Evolutionary conservation across 1,140 invertebrate species (phyloP).

Genomic region (Micrasema longulum): DNA sequence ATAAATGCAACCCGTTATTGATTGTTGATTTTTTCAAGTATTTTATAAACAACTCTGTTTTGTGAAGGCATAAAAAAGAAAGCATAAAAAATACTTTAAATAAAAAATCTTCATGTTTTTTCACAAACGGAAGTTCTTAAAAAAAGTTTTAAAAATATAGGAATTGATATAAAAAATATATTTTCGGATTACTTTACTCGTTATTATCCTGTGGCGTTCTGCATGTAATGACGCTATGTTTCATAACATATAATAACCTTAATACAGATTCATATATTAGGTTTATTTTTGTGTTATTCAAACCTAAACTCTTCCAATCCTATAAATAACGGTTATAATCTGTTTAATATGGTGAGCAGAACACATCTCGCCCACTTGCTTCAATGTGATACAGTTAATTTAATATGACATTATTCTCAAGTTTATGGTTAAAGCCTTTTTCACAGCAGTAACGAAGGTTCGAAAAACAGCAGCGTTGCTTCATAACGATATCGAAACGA

Average conservation of each 20-base stretch:
- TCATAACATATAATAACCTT: slow-evolving; percentile 21
- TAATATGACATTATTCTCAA: slow-evolving; percentile 6
- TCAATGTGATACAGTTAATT: neutral
- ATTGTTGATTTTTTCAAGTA: no score
- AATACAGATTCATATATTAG: slow-evolving; percentile 12
- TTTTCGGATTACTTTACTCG: no score
- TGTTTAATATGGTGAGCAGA: slow-evolving; percentile 26
- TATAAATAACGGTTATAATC: slow-evolving; percentile 32
- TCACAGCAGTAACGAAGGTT: neutral
- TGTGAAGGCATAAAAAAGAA: no score
- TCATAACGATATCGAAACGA: no score
- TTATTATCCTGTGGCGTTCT: no score
- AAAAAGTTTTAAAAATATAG: neutral
- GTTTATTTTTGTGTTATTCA: slow-evolving; percentile 28
- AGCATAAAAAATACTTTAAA: neutral
- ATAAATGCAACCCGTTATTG: no score
- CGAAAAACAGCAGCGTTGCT: no score
- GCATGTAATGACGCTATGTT: slow-evolving; percentile 6
- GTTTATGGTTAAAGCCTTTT: neutral
- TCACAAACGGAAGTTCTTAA: neutral
- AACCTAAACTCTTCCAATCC: slow-evolving; percentile 24
- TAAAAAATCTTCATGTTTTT: neutral
- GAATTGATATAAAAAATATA: neutral
- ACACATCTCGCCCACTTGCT: neutral
- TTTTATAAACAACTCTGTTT: no score